Percentiles rank a stretch among this genome's conserved stretches.
Conservation (phyloP, 2,797 vertebrate species). For the Sarcoramphus papa region DNA sequence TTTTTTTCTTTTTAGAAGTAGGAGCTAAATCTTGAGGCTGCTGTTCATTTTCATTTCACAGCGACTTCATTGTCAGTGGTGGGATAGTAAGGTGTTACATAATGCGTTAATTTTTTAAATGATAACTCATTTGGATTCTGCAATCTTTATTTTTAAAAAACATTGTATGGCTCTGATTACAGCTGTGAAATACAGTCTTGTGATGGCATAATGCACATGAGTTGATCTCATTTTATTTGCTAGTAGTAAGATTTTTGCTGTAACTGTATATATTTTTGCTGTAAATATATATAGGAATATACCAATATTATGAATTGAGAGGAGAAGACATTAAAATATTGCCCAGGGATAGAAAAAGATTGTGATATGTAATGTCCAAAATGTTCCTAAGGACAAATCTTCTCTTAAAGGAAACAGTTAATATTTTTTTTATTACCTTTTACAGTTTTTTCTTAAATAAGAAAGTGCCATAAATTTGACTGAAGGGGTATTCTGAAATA, state of each 20-base stretch:
- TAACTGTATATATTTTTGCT: neutral
- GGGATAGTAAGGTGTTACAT: neutral
- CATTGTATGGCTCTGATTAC: neutral
- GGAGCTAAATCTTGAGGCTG: neutral
- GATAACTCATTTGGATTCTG: neutral
- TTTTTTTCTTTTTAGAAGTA: neutral
- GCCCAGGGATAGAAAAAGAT: neutral
- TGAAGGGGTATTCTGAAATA: neutral
- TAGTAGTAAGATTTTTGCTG: neutral
- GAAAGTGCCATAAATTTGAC: neutral
- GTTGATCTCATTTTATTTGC: neutral
- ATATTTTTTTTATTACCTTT: neutral
- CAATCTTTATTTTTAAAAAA: neutral
- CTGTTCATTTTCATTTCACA: neutral
- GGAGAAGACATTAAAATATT: neutral
- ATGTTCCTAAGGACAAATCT: neutral
- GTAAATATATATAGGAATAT: neutral
- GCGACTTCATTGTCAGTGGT: neutral
- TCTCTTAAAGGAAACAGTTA: neutral
- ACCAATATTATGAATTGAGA: neutral
- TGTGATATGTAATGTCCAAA: neutral
- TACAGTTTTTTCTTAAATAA: neutral
- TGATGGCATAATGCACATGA: neutral
- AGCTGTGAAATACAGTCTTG: neutral
- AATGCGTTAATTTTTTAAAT: neutral